Percentiles rank a stretch among this genome's conserved stretches.
Evolutionary conservation across 2,113 vertebrate genomes (phyloP).

Genomic region (Podiceps cristatus): DNA sequence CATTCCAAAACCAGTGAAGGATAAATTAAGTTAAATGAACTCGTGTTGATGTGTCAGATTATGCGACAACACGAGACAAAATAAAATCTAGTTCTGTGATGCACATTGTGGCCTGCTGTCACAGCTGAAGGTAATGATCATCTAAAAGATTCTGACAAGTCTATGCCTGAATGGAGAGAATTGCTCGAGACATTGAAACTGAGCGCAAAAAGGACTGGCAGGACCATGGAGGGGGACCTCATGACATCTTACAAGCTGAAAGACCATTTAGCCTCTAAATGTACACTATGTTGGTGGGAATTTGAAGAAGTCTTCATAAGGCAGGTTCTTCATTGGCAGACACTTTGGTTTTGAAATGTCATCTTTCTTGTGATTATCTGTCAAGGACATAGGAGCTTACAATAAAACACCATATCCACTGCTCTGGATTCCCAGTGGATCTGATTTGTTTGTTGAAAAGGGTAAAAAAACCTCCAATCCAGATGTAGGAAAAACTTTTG

Average conservation of each 20-base stretch:
- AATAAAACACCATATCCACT: neutral
- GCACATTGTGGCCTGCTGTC: neutral
- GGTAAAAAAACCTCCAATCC: neutral
- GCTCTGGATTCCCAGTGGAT: neutral
- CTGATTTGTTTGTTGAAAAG: constrained; percentile 24
- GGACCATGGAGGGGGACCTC: neutral
- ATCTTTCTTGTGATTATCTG: constrained; percentile 20
- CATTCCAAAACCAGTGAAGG: neutral
- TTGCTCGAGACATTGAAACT: neutral
- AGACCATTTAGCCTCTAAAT: neutral
- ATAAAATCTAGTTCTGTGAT: constrained; percentile 35
- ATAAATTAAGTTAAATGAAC: neutral
- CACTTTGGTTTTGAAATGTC: neutral
- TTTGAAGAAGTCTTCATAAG: neutral
- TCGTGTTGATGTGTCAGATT: neutral
- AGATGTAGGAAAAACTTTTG: neutral
- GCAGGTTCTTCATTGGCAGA: neutral
- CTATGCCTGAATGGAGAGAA: neutral
- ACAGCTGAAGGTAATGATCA: neutral
- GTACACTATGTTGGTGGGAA: neutral
- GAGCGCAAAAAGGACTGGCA: neutral
- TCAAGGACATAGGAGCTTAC: neutral
- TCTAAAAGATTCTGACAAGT: neutral
- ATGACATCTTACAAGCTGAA: neutral
- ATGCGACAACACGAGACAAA: neutral